phyloP scores from a whole-genome alignment of 2,888 invertebrate species.

The Quadroppia sp. region DNA sequence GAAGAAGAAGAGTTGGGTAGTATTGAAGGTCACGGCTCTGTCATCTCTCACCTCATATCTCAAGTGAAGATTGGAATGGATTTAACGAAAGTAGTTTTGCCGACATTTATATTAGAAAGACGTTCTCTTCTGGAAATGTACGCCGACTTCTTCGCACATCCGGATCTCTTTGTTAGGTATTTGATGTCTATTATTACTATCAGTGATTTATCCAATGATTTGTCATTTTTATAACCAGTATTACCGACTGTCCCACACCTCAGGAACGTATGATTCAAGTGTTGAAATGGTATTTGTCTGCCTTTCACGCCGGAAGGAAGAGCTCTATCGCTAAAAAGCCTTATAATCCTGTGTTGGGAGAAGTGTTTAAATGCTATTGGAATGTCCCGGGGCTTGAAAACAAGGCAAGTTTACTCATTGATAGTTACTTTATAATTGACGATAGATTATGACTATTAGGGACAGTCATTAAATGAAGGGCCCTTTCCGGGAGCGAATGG shows the following conservation, averaged over 20 bases:
- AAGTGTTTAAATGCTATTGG: conserved; percentile 59
- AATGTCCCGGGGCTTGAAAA: conserved; percentile 48
- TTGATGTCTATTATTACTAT: conserved; percentile 43
- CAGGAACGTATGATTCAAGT: conserved; percentile 89
- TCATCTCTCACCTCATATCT: conserved; percentile 90
- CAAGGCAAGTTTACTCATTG: conserved; percentile 66
- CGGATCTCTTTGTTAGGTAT: conserved; percentile 88
- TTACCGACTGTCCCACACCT: conserved; percentile 79
- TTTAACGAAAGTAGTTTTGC: conserved; percentile 95
- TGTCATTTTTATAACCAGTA: no score
- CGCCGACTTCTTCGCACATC: conserved; percentile 99
- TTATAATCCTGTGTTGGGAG: conserved; percentile 59
- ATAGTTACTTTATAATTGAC: background rate
- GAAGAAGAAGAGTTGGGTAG: conserved; percentile 62
- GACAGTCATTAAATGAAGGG: conserved; percentile 44
- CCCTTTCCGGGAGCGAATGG: conserved; percentile 47
- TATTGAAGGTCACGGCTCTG: conserved; percentile 94
- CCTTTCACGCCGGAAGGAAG: conserved; percentile 97
- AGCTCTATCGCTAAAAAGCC: conserved; percentile 56
- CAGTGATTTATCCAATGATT: no score
- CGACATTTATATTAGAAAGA: conserved; percentile 96
- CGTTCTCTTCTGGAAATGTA: conserved; percentile 98
- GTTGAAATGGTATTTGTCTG: conserved; percentile 93
- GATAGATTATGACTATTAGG: background rate
- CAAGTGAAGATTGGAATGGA: conserved; percentile 99